These are phyloP conservation scores for Apis florea DNA, from an alignment of 1,140 invertebrate species.

Conservation along the genomic window DNA sequence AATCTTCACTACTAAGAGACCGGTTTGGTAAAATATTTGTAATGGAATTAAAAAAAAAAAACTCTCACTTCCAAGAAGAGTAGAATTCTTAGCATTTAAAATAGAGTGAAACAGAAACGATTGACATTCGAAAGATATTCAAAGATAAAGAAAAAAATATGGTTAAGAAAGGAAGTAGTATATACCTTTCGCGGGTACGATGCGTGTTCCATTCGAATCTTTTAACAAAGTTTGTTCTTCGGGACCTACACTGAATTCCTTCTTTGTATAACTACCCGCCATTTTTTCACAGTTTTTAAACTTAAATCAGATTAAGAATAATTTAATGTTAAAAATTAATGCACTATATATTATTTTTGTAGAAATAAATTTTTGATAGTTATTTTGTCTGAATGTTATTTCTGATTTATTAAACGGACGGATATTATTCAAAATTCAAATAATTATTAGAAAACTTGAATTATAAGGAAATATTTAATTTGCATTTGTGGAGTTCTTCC, in stretches of 20 bases:
- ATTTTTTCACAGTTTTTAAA: constrained; percentile 64
- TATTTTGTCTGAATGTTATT: neutral
- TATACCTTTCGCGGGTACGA: constrained; percentile 73
- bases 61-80: constrained; percentile 22
- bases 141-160: neutral
- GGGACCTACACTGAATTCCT: constrained; percentile 72
- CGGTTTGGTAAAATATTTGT: constrained; percentile 48
- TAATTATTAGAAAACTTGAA: neutral
- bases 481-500: constrained; percentile 1
- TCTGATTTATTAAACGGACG: neutral
- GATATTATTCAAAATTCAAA: neutral
- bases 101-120: constrained; percentile 2
- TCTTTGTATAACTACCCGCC: constrained; percentile 78
- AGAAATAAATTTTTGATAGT: neutral
- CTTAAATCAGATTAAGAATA: constrained; percentile 27
- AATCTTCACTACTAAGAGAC: constrained; percentile 19
- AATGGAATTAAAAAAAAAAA: constrained; percentile 34
- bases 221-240: constrained; percentile 77
- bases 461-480: constrained; percentile 1
- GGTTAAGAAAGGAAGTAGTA: neutral
- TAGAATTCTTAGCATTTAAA: constrained; percentile 21
- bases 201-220: constrained; percentile 73
- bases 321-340: constrained; percentile 6
- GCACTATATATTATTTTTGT: neutral
- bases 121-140: neutral